A percentile compares a stretch with the other conserved stretches of the same genome.
Conservation (phyloP, 2,113 vertebrate species). For the Chiloscyllium plagiosum region DNA sequence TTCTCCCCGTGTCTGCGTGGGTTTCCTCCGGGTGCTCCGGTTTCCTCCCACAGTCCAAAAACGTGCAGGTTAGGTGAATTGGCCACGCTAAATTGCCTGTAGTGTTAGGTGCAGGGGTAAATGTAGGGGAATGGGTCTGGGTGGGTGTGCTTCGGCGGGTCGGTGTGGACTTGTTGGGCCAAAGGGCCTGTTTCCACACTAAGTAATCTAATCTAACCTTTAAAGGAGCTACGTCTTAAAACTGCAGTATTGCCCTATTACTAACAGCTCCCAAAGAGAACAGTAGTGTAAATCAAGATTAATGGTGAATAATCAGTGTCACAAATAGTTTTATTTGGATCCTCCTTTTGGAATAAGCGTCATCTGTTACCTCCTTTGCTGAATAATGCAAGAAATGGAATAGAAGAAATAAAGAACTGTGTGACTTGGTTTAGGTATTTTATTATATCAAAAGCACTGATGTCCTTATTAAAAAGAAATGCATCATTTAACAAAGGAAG, state of each 20-base stretch:
- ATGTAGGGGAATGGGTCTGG: no score
- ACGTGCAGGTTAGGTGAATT: no score
- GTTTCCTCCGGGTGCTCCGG: no score
- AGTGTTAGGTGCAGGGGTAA: no score
- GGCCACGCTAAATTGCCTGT: no score
- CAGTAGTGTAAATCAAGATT: background rate
- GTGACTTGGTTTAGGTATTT: background rate
- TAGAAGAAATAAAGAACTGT: background rate
- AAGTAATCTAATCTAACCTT: no score
- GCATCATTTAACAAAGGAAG: background rate
- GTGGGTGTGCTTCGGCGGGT: no score
- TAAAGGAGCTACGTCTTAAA: background rate
- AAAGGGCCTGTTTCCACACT: no score
- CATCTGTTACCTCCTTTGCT: background rate
- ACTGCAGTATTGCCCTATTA: background rate
- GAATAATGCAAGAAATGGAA: background rate
- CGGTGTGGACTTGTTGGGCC: no score
- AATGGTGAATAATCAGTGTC: background rate
- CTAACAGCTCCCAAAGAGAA: background rate
- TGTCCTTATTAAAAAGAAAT: background rate
- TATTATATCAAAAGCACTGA: background rate
- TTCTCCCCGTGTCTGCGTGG: no score
- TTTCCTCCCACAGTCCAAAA: no score
- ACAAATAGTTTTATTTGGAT: background rate
- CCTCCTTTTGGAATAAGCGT: background rate